Evolutionary conservation across 2,888 invertebrate species (phyloP).

Genomic region (Coelinius sp.): DNA sequence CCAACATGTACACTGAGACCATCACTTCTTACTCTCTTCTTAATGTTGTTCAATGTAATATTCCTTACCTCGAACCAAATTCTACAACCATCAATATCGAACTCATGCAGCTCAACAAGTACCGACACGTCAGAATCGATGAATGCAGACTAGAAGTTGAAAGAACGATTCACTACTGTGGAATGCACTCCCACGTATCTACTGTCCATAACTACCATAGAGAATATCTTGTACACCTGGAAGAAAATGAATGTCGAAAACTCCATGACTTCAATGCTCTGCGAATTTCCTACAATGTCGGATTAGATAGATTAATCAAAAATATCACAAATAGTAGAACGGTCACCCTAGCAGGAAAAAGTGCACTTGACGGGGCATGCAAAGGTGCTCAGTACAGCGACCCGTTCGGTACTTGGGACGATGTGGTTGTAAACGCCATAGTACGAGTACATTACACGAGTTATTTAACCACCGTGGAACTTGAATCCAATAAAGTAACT

Average conservation of each 20-base stretch:
- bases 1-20: too few species aligned
- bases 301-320: not conserved
- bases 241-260: slow-evolving; percentile 7
- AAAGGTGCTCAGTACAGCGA: not conserved
- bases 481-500: not conserved
- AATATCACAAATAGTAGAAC: not conserved
- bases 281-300: not conserved
- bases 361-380: not conserved
- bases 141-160: slow-evolving; percentile 22
- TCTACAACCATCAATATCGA: slow-evolving; percentile 17
- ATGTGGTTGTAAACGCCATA: slow-evolving; percentile 14
- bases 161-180: slow-evolving; percentile 17
- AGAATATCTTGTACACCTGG: slow-evolving; percentile 19
- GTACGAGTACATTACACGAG: not conserved
- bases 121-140: not conserved
- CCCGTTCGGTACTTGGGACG: slow-evolving; percentile 20
- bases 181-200: slow-evolving; percentile 27
- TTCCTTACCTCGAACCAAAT: not conserved
- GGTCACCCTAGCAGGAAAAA: slow-evolving; percentile 11
- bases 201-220: slow-evolving; percentile 1
- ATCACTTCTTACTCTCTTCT: not conserved
- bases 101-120: slow-evolving; percentile 14
- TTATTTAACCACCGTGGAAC: not conserved
- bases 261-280: slow-evolving; percentile 10
- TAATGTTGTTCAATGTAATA: not conserved